Evolutionary conservation across 2,797 vertebrate species (phyloP).

Genomic region (Lates japonicus): DNA sequence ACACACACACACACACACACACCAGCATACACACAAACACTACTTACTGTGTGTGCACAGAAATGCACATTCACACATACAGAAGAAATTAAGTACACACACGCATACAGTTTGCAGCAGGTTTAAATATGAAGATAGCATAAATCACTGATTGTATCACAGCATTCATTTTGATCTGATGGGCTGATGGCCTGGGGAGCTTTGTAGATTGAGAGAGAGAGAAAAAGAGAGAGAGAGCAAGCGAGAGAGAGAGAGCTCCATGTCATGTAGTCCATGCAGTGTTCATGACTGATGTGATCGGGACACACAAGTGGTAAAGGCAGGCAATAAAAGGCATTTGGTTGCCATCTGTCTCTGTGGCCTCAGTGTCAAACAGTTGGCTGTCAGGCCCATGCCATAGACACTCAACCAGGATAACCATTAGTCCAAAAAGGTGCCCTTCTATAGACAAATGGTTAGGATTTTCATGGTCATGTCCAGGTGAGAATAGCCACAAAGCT

Average conservation of each 20-base stretch:
- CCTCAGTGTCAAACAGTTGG: conserved; percentile 83
- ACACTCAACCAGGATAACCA: conserved; percentile 81
- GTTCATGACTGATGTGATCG: conserved; percentile 76
- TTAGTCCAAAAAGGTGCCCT: conserved; percentile 80
- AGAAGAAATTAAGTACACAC: not conserved
- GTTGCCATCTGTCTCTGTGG: conserved; percentile 84
- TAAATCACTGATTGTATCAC: conserved; percentile 61
- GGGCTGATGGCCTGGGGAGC: conserved; percentile 20
- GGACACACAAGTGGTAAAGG: conserved; percentile 82
- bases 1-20: no score
- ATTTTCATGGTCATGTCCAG: conserved; percentile 73
- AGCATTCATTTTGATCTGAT: conserved; percentile 56
- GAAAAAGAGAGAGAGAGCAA: conserved; percentile 29
- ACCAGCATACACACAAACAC: conserved; percentile 37
- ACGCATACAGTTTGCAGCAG: conserved; percentile 16
- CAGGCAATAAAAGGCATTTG: conserved; percentile 85
- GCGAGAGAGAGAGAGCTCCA: conserved; percentile 42
- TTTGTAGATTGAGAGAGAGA: conserved; percentile 34
- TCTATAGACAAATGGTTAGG: conserved; percentile 74
- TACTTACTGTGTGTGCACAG: conserved; percentile 33
- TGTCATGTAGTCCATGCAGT: conserved; percentile 61
- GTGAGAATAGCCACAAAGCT: conserved; percentile 64
- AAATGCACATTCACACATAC: conserved; percentile 1
- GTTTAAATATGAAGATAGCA: conserved; percentile 58
- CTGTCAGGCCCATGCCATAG: conserved; percentile 75